phyloP scores from a whole-genome alignment of 2,797 vertebrate species.

The Carduelis carduelis region DNA sequence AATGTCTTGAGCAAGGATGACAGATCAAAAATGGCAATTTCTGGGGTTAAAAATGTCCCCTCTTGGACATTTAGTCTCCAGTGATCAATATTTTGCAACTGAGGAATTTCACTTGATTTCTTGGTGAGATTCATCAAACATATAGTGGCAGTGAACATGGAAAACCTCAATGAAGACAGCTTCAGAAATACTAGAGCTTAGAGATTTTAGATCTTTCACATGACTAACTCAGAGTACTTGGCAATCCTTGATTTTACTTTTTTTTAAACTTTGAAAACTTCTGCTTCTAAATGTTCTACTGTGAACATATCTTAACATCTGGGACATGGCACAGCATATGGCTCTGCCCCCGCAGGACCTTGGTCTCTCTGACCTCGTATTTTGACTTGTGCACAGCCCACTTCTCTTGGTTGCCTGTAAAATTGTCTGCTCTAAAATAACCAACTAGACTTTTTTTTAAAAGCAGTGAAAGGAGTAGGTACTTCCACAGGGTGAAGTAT shows the following conservation, averaged over 20 bases:
- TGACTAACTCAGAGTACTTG: neutral
- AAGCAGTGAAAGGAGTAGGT: neutral
- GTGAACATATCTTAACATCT: neutral
- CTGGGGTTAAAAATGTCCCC: neutral
- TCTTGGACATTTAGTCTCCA: neutral
- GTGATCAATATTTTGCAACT: neutral
- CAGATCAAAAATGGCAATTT: neutral
- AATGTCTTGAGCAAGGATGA: neutral
- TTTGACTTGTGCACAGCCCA: neutral
- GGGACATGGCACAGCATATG: fast-evolving
- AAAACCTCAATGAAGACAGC: neutral
- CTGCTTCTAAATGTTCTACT: neutral
- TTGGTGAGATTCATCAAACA: neutral
- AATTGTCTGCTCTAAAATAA: neutral
- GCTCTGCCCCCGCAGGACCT: neutral
- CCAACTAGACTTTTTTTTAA: neutral
- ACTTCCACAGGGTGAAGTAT: neutral
- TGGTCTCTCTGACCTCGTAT: neutral
- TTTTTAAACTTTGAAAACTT: neutral
- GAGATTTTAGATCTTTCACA: neutral
- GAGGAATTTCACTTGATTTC: neutral
- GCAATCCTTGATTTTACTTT: neutral
- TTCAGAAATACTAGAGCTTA: neutral
- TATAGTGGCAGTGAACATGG: neutral
- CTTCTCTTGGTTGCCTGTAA: neutral